Percentiles rank a stretch among this genome's conserved stretches.
Evolutionary conservation across 92 coral and sea anemone species (phyloP).

Genomic region (Virgularia gustaviana): DNA sequence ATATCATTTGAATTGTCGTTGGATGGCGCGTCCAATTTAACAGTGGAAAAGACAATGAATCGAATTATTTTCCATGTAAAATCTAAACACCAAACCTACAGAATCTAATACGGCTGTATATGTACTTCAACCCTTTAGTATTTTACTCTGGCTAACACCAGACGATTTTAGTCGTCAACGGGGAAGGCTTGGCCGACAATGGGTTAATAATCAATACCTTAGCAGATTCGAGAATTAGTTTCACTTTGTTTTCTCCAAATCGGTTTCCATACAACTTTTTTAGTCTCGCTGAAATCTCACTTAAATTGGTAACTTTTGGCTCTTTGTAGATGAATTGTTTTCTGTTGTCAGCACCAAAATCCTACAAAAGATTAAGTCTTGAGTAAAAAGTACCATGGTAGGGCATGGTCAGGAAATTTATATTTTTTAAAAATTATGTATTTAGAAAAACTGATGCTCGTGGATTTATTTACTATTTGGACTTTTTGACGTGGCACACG

Average conservation of each 20-base stretch:
- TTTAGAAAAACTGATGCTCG: too few relatives aligned
- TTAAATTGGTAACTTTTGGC: slow-evolving; percentile 86
- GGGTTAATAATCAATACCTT: too few relatives aligned
- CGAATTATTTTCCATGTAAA: neutral
- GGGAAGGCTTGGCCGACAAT: too few relatives aligned
- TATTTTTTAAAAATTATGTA: too few relatives aligned
- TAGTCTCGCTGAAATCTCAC: slow-evolving; percentile 82
- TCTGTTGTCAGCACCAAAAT: slow-evolving; percentile 85
- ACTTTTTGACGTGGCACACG: too few relatives aligned
- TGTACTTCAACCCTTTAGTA: too few relatives aligned
- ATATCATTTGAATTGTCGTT: too few relatives aligned
- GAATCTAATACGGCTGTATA: too few relatives aligned
- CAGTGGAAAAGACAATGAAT: neutral
- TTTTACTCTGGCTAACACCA: too few relatives aligned
- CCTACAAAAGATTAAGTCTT: slow-evolving; percentile 16
- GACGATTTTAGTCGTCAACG: too few relatives aligned
- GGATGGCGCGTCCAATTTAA: neutral
- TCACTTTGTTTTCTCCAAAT: slow-evolving; percentile 60
- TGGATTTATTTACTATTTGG: too few relatives aligned
- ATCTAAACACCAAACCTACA: too few relatives aligned
- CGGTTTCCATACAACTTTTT: slow-evolving; percentile 70
- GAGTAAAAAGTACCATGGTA: neutral
- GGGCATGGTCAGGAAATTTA: neutral
- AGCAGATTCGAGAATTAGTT: slow-evolving; percentile 85
- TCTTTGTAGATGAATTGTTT: slow-evolving; percentile 95